These are phyloP conservation scores for Trichopria drosophilae DNA, from an alignment of 2,888 invertebrate species.

Conservation along the genomic window DNA sequence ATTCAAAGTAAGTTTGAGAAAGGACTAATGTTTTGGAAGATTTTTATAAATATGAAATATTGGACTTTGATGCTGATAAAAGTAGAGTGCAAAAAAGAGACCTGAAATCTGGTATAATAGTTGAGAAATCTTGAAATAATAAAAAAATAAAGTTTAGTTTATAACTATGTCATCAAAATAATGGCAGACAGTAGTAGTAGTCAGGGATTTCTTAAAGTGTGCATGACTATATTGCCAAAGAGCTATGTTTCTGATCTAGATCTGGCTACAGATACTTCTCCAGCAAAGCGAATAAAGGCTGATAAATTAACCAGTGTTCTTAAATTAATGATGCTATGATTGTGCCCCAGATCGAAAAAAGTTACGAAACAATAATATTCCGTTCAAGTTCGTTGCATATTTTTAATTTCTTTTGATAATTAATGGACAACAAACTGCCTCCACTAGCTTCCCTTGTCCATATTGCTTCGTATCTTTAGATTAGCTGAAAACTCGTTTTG, in stretches of 20 bases:
- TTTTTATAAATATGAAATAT: constrained; percentile 1
- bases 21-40: background rate
- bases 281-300: background rate
- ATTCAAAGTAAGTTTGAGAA: background rate
- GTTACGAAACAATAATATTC: too few relatives aligned
- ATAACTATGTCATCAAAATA: constrained; percentile 3
- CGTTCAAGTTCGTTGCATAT: too few relatives aligned
- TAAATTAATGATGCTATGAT: constrained; percentile 1
- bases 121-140: constrained; percentile 3
- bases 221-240: too few relatives aligned
- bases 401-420: too few relatives aligned
- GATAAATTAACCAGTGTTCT: constrained; percentile 2
- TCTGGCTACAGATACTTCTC: background rate
- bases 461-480: too few relatives aligned
- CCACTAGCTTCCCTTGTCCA: too few relatives aligned
- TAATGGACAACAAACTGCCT: background rate
- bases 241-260: too few relatives aligned
- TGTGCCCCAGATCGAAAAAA: background rate
- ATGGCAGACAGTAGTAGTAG: background rate
- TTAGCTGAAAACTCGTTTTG: too few relatives aligned
- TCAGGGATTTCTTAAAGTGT: too few relatives aligned
- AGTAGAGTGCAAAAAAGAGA: background rate
- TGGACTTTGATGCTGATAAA: too few relatives aligned
- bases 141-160: background rate
- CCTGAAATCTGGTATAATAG: background rate